Evolutionary conservation across 2,888 invertebrate species (phyloP), one percentile per base, ranked within the genome.

Genomic region (Lasioglossum marginatum): DNA sequence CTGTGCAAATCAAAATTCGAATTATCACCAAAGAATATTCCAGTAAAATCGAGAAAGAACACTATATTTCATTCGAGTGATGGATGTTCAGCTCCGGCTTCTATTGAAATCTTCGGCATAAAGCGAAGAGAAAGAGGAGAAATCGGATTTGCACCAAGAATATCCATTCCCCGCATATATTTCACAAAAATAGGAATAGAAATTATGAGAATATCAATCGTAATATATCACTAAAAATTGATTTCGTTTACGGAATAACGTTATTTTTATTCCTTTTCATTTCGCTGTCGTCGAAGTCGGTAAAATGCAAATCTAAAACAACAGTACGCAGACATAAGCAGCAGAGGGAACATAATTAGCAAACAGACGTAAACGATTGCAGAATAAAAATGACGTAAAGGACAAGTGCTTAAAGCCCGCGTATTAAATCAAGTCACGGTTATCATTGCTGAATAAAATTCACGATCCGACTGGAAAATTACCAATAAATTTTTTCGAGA

Each of bases 161-260:
- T 34, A 40, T 23, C 45, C 66, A 23, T 57, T 82, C 31, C 31
- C 19, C 23, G 72, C 8, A 40, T 48, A 77, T 74, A 34, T 40
- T 34, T 43, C 76, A 82, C 66, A 72, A 82, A 27, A 82, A 27
- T 40, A 27, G 27, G 52, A 27, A 43, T 66, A 16, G n/a, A 12
- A 31, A 52, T 52, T 6, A 52, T 23, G 48, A 52, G 23, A 52
- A 52, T 23, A 52, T 52, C 19, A 19, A 19, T 48, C 6, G 48
- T 23, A 48, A 48, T 48, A 48, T 48, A 48, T 48, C 19, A 48
- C 19, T 0, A 2, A 23, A 19, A 23, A 19, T 48, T 23, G 48
- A 48, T 48, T 6, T 6, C 48, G 48, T 23, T 48, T 19, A 19
- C 19, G 48, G 19, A 48, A 48, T 48, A 48, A 23, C 23, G 8